phyloP scores from a whole-genome alignment of 35 echinoderm and acorn worm genomes.

The Anneissia japonica region DNA sequence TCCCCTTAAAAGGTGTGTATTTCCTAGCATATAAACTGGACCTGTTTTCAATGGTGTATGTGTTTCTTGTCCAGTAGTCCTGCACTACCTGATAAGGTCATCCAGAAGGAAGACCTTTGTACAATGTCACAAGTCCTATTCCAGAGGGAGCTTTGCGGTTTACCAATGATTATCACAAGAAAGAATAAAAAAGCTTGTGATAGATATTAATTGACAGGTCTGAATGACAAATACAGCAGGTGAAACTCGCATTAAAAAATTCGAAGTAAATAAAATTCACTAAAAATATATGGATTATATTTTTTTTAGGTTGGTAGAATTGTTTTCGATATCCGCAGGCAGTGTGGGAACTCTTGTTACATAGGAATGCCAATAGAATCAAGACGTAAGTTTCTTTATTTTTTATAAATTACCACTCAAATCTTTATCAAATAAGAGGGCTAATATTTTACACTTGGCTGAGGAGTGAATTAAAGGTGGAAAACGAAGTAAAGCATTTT shows the following conservation, averaged over 20 bases:
- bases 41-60: neutral
- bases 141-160: neutral
- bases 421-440: too few relatives aligned
- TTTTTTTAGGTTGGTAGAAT: constrained; percentile 80
- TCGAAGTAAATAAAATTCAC: too few relatives aligned
- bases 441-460: too few relatives aligned
- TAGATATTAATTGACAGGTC: too few relatives aligned
- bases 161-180: neutral
- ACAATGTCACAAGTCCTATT: neutral
- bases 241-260: too few relatives aligned
- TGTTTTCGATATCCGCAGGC: constrained; percentile 71
- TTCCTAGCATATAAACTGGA: too few relatives aligned
- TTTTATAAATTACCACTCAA: too few relatives aligned
- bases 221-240: too few relatives aligned
- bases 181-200: neutral
- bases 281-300: too few relatives aligned
- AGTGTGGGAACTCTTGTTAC: constrained; percentile 72
- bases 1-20: too few relatives aligned
- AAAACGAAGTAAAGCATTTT: too few relatives aligned
- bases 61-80: neutral
- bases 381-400: constrained; percentile 41
- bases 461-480: too few relatives aligned
- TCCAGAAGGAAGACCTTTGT: neutral
- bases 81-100: neutral
- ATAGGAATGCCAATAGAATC: constrained; percentile 76